phyloP scores from a whole-genome alignment of 2,888 invertebrate genomes.

The Tinea trinotella region DNA sequence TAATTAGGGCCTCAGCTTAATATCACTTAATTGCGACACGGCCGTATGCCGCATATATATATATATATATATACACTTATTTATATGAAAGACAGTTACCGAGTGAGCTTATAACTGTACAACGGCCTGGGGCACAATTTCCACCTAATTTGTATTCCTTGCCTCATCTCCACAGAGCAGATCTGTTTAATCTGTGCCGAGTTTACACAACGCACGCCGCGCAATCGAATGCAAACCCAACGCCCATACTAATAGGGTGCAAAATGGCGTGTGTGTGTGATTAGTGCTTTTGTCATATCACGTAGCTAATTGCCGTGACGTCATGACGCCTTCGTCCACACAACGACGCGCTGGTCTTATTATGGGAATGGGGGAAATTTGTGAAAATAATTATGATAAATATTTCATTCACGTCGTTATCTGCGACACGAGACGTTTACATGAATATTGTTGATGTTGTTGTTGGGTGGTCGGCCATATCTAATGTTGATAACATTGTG shows the following conservation, averaged over 20 bases:
- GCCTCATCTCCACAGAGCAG: conserved; percentile 1
- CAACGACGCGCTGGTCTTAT: not conserved
- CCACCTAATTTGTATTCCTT: not conserved
- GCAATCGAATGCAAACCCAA: not conserved
- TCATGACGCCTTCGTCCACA: not conserved
- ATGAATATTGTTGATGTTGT: not conserved
- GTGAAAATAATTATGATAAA: not conserved
- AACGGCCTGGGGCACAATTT: not conserved
- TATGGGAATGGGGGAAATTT: conserved; percentile 6
- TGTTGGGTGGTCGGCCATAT: not conserved
- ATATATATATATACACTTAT: too few relatives aligned
- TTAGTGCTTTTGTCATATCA: not conserved
- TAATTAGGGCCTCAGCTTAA: too few relatives aligned
- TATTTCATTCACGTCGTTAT: not conserved
- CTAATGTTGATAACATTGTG: too few relatives aligned
- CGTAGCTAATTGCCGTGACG: conserved; percentile 9
- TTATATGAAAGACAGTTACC: not conserved
- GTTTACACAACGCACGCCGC: not conserved
- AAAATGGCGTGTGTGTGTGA: not conserved
- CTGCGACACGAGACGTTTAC: not conserved
- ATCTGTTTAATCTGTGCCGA: not conserved
- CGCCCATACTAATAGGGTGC: not conserved
- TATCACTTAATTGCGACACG: too few relatives aligned
- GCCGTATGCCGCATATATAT: too few relatives aligned
- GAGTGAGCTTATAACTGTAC: not conserved